Evolutionary conservation across 2,113 vertebrate species (phyloP).

Genomic region (Malurus melanocephalus): DNA sequence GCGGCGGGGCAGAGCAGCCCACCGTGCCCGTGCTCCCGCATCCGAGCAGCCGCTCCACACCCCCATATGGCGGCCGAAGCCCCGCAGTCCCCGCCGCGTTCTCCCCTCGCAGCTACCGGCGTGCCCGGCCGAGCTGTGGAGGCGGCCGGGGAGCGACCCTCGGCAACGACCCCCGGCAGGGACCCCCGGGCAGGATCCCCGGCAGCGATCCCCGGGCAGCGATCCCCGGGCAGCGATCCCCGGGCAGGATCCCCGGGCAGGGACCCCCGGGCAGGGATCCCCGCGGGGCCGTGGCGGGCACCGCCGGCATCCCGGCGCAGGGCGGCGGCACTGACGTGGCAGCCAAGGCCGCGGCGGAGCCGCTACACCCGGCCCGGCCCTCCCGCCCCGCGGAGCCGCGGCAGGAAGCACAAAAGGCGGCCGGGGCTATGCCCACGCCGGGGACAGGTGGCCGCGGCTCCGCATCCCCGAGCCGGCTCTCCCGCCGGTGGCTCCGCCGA

Average conservation of each 20-base stretch:
- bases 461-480: background rate
- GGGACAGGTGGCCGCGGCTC: background rate
- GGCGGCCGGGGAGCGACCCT: background rate
- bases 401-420: conserved; percentile 11
- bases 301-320: background rate
- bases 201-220: background rate
- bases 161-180: background rate
- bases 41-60: fast-evolving
- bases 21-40: background rate
- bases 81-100: background rate
- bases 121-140: background rate
- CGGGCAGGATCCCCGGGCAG: background rate
- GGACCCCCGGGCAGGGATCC: background rate
- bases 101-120: background rate
- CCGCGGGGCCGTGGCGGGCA: background rate
- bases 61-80: background rate
- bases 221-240: background rate
- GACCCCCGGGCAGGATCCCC: background rate
- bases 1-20: background rate
- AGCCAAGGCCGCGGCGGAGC: conserved; percentile 39
- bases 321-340: conserved; percentile 70
- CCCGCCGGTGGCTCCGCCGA: background rate
- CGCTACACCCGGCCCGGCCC: background rate
- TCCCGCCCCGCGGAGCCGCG: background rate
- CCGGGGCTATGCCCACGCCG: background rate